Percentiles rank a stretch among this genome's conserved stretches.
These are phyloP conservation scores for Burhinus oedicnemus DNA, from an alignment of 2,113 vertebrate species.

Conservation along the genomic window DNA sequence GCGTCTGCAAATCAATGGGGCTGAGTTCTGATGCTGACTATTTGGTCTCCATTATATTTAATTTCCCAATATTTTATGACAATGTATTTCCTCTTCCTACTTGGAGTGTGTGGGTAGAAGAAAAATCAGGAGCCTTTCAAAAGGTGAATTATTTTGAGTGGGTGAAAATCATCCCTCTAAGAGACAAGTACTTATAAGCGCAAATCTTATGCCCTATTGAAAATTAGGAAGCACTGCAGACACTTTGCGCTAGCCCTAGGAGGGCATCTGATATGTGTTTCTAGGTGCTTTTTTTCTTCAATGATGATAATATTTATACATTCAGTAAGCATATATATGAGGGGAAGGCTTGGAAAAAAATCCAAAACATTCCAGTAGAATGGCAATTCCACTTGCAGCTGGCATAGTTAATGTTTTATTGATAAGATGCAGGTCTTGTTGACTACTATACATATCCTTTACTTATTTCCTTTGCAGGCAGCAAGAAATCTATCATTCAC, in stretches of 20 bases:
- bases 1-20: neutral
- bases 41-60: neutral
- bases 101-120: neutral
- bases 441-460: neutral
- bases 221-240: neutral
- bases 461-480: neutral
- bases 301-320: neutral
- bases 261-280: neutral
- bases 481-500: neutral
- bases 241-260: neutral
- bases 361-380: neutral
- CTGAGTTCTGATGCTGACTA: neutral
- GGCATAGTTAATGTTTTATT: constrained; percentile 3
- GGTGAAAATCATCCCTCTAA: neutral
- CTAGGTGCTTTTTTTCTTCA: neutral
- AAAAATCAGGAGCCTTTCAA: constrained; percentile 2
- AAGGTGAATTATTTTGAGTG: neutral
- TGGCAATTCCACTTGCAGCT: neutral
- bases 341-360: neutral
- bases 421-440: constrained; percentile 11
- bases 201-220: neutral
- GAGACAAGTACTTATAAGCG: neutral
- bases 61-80: neutral
- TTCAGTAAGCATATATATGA: neutral
- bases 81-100: neutral